Conservation (phyloP, 2,888 invertebrate genomes). For the Drosophila setosimentum region DNA sequence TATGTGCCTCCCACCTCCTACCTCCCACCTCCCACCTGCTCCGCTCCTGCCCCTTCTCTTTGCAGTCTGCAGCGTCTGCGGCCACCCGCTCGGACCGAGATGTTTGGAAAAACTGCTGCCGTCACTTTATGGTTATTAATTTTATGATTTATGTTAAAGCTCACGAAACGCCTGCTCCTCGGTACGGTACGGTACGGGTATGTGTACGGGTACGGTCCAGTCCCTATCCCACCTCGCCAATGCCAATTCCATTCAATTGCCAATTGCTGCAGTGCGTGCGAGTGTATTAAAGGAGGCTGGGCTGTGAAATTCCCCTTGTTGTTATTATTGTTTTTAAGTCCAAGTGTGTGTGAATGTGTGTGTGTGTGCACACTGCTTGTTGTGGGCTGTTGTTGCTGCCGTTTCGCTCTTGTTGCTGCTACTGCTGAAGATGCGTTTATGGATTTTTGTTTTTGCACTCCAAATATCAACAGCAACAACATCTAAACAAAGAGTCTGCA, state of each 20-base stretch:
- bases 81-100: constrained; percentile 64
- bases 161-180: constrained; percentile 69
- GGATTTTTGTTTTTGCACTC: constrained; percentile 71
- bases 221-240: constrained; percentile 30
- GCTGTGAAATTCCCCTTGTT: constrained; percentile 31
- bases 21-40: neutral
- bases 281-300: constrained; percentile 54
- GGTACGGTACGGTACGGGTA: neutral
- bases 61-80: constrained; percentile 28
- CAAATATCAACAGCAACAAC: constrained; percentile 37
- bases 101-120: constrained; percentile 78
- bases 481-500: constrained; percentile 61
- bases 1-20: constrained; percentile 2
- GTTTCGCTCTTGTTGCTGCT: constrained; percentile 53
- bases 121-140: constrained; percentile 85
- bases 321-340: constrained; percentile 14
- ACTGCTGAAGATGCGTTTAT: constrained; percentile 71
- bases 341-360: constrained; percentile 25
- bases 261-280: constrained; percentile 56
- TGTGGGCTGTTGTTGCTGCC: constrained; percentile 62
- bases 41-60: neutral
- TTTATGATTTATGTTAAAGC: constrained; percentile 85
- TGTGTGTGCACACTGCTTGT: constrained; percentile 30
- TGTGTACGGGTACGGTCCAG: constrained; percentile 4
- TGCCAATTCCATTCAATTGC: constrained; percentile 53